Conservation (phyloP, 2,888 invertebrate genomes). For the Macrophya alboannulata region DNA sequence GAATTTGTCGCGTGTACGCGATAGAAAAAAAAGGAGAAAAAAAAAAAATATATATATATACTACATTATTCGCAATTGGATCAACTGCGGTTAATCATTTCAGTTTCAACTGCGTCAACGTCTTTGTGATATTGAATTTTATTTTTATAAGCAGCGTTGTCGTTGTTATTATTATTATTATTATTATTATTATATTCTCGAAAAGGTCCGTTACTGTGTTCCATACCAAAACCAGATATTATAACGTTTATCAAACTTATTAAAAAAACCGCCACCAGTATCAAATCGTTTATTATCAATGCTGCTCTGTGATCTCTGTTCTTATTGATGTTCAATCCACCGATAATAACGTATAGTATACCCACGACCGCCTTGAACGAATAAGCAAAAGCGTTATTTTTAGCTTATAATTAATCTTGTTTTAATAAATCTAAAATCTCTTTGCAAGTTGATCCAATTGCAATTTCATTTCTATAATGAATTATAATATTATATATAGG, state of each 20-base stretch:
- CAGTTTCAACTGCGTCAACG: not conserved
- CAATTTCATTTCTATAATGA: slow-evolving; percentile 54
- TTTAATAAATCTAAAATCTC: not conserved
- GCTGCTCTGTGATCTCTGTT: slow-evolving; percentile 88
- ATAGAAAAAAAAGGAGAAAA: no score
- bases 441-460: slow-evolving; percentile 67
- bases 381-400: slow-evolving; percentile 36
- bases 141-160: not conserved
- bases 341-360: slow-evolving; percentile 90
- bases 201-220: slow-evolving; percentile 86
- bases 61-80: slow-evolving; percentile 11
- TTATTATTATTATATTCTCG: not conserved
- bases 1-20: not conserved
- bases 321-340: slow-evolving; percentile 91
- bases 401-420: slow-evolving; percentile 38
- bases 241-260: slow-evolving; percentile 92
- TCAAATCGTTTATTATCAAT: slow-evolving; percentile 90
- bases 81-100: not conserved
- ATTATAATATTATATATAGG: no score
- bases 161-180: no score
- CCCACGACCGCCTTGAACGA: slow-evolving; percentile 89
- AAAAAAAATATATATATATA: no score
- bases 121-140: not conserved
- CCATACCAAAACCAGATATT: slow-evolving; percentile 92
- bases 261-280: slow-evolving; percentile 90